Percentiles rank a stretch among this genome's conserved stretches.
Conservation (phyloP, 2,888 invertebrate species). For the Troides oblongomaculatus region DNA sequence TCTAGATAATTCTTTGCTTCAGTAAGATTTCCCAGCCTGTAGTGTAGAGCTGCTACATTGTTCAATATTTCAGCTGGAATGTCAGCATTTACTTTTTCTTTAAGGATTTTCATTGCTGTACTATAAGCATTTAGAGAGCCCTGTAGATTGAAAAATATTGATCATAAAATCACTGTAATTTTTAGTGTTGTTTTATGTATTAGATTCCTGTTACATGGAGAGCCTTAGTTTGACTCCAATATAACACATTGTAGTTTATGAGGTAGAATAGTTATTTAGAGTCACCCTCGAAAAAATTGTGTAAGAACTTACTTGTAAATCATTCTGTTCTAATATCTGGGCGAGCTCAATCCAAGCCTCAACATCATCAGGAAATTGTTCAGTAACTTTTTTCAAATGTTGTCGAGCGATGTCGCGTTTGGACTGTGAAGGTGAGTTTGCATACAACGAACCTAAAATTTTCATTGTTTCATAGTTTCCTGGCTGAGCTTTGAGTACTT, state of each 20-base stretch:
- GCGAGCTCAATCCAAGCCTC: slow-evolving; percentile 99
- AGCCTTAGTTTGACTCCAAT: neutral
- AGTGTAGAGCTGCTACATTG: slow-evolving; percentile 97
- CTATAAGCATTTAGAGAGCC: slow-evolving; percentile 95
- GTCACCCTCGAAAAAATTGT: no score
- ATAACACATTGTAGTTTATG: no score
- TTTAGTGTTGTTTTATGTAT: neutral
- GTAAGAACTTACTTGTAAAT: slow-evolving; percentile 81
- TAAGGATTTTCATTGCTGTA: slow-evolving; percentile 94
- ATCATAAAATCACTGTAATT: neutral
- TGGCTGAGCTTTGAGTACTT: slow-evolving; percentile 97
- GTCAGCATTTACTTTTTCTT: slow-evolving; percentile 95
- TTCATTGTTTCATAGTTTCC: slow-evolving; percentile 99
- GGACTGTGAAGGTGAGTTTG: slow-evolving; percentile 92
- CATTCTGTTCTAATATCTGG: slow-evolving; percentile 97
- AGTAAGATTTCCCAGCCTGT: slow-evolving; percentile 90
- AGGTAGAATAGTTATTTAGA: no score
- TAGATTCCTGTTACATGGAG: neutral
- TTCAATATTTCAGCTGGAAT: slow-evolving; percentile 98
- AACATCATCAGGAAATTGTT: slow-evolving; percentile 98
- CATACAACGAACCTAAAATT: slow-evolving; percentile 97
- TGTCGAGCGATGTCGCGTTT: slow-evolving; percentile 96
- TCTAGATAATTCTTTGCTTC: slow-evolving; percentile 93
- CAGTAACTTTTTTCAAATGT: slow-evolving; percentile 96
- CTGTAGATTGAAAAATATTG: slow-evolving; percentile 51